Conservation (phyloP, 2,888 invertebrate genomes). For the Drosophila ustulata region DNA sequence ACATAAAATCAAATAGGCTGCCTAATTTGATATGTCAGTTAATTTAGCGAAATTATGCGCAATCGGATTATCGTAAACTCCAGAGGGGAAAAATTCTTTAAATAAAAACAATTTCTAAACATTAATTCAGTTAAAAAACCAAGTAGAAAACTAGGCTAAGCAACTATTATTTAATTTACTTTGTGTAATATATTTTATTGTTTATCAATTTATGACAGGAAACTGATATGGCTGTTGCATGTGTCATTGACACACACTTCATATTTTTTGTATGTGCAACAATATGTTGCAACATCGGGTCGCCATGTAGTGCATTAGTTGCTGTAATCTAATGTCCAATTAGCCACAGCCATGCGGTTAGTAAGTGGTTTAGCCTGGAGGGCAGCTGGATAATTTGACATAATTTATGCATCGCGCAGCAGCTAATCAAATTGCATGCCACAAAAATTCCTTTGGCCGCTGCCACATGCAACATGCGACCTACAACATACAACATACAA, state of each 20-base stretch:
- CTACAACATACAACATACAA: conserved; percentile 18
- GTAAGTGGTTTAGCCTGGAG: conserved; percentile 4
- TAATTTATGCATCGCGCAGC: conserved; percentile 67
- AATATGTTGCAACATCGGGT: background rate
- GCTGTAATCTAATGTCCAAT: conserved; percentile 18
- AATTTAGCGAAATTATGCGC: conserved; percentile 6
- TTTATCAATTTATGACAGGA: background rate
- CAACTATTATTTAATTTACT: background rate
- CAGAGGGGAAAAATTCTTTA: background rate
- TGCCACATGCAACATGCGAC: background rate
- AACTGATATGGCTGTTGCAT: too few species aligned
- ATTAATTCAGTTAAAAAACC: too few species aligned
- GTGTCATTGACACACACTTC: background rate
- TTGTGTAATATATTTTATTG: background rate
- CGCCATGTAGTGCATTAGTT: background rate
- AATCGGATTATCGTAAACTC: background rate
- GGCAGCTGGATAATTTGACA: conserved; percentile 53
- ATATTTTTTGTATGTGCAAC: background rate
- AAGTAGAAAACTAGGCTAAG: background rate
- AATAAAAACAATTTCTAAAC: too few species aligned
- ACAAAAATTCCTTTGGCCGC: conserved; percentile 62
- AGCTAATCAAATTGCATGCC: conserved; percentile 74
- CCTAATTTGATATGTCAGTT: conserved; percentile 41
- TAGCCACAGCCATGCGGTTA: background rate
- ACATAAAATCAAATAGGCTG: conserved; percentile 48